Base-by-base conservation (phyloP, 2,888 invertebrate species). In the Coelopa pilipes region DNA sequence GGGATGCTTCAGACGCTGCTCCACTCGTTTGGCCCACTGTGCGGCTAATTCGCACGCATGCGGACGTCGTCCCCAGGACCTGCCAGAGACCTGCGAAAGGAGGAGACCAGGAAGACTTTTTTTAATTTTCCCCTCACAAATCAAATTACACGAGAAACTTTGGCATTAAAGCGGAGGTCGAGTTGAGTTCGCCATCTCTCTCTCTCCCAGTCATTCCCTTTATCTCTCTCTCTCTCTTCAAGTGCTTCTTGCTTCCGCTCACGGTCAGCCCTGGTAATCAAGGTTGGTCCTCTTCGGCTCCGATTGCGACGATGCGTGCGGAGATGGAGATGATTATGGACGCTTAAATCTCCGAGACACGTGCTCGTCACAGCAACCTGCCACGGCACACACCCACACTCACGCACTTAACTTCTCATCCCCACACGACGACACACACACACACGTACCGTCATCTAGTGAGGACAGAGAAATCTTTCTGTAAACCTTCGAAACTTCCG, bases 351-450 rank as follows among this genome's bases (percentile, higher is more conserved):
- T n/a, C 53, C 21, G 19, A 46, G 49, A 50, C 67, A 67, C 67
- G 67, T 67, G 67, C 50, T 53, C 67, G 24, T 49, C 53, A 34
- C 24, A 21, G 67, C 67, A 67, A 67, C 67, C n/a, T n/a, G n/a
- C n/a, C n/a, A 5, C 34, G 67, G 53, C 53, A 24, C 59, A 24
- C 4, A 59, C 21, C n/a, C 17, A 19, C 19, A 59, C 59, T 10
- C 49, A 4, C 19, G 21, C 19, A 53, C 5, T 19, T 2, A 10
- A 24, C 13, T 15, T 15, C 24, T 13, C 59, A 59, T 19, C n/a
- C 59, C 9, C 34, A 10, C 46, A 34, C 45, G n/a, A n/a, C n/a
- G n/a, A 55, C 55, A 55, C 55, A 55, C 55, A 17, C 34, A 10
- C 46, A 34, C 45, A 65, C 12, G 19, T 4, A 3, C 65, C 19